Conservation (phyloP, 2,888 invertebrate species). For the Coleophora flavipennella region DNA sequence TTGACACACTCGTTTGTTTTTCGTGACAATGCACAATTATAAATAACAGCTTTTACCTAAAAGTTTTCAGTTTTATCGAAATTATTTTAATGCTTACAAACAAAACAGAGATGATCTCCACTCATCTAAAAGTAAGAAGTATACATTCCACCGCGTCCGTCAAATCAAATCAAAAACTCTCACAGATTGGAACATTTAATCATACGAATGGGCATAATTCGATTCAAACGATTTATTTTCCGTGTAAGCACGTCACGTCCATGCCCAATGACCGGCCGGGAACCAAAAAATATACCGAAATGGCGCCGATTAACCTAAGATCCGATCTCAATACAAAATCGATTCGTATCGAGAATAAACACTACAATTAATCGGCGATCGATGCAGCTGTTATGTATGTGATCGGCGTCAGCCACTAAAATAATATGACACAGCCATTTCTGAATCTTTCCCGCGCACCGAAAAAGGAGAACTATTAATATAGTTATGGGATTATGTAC, state of each 20-base stretch:
- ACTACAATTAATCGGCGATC: slow-evolving; percentile 57
- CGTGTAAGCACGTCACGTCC: slow-evolving; percentile 67
- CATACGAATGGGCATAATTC: slow-evolving; percentile 61
- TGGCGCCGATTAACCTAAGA: slow-evolving; percentile 63
- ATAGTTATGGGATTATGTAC: slow-evolving; percentile 50
- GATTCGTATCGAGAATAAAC: slow-evolving; percentile 63
- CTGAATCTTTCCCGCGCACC: slow-evolving; percentile 49
- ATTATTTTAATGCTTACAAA: too few species aligned
- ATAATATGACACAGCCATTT: slow-evolving; percentile 72
- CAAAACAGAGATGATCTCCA: too few species aligned
- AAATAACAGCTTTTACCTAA: too few species aligned
- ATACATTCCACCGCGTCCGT: slow-evolving; percentile 49
- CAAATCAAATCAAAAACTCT: slow-evolving; percentile 50
- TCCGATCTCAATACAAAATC: slow-evolving; percentile 60
- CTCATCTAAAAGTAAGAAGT: slow-evolving; percentile 19
- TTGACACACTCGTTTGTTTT: too few species aligned
- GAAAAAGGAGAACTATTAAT: slow-evolving; percentile 55
- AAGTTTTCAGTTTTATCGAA: too few species aligned
- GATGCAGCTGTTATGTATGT: slow-evolving; percentile 64
- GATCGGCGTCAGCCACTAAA: slow-evolving; percentile 68
- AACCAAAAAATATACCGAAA: slow-evolving; percentile 61
- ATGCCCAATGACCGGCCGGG: slow-evolving; percentile 57
- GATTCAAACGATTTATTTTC: slow-evolving; percentile 65
- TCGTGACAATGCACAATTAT: too few species aligned
- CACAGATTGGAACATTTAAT: slow-evolving; percentile 67